These are phyloP conservation scores for Troglohyphantes excavatus DNA, from an alignment of 2,888 invertebrate genomes.

Conservation along the genomic window DNA sequence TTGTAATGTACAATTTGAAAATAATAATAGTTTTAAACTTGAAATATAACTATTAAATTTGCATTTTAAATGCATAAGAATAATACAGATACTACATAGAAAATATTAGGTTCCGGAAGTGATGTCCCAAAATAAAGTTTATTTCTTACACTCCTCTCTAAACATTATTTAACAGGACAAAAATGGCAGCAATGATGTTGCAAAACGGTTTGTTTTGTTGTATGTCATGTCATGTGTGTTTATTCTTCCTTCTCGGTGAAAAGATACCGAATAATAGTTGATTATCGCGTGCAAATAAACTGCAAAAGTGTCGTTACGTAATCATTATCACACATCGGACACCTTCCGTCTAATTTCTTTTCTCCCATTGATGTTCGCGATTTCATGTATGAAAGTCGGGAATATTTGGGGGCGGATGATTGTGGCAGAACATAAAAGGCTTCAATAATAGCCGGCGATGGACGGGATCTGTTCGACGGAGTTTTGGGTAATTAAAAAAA, in stretches of 20 bases:
- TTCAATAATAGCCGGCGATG: constrained; percentile 27
- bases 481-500: constrained; percentile 62
- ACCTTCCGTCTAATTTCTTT: background rate
- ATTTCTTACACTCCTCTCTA: background rate
- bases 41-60: no score
- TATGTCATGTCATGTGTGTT: constrained; percentile 37
- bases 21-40: no score
- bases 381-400: background rate
- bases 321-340: constrained; percentile 6
- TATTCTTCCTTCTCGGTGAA: background rate
- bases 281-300: constrained; percentile 27
- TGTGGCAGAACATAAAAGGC: background rate
- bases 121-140: background rate
- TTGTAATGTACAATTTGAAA: no score
- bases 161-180: background rate
- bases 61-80: no score
- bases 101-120: background rate
- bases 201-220: constrained; percentile 42
- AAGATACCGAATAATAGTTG: constrained; percentile 48
- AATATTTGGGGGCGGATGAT: constrained; percentile 51
- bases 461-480: constrained; percentile 58
- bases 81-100: no score
- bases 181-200: constrained; percentile 27
- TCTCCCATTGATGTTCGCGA: constrained; percentile 9
- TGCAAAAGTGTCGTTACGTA: constrained; percentile 13